A percentile compares a stretch with the other conserved stretches of the same genome.
These are phyloP conservation scores for Hydriomena furcata DNA, from an alignment of 2,888 invertebrate genomes.

Conservation along the genomic window DNA sequence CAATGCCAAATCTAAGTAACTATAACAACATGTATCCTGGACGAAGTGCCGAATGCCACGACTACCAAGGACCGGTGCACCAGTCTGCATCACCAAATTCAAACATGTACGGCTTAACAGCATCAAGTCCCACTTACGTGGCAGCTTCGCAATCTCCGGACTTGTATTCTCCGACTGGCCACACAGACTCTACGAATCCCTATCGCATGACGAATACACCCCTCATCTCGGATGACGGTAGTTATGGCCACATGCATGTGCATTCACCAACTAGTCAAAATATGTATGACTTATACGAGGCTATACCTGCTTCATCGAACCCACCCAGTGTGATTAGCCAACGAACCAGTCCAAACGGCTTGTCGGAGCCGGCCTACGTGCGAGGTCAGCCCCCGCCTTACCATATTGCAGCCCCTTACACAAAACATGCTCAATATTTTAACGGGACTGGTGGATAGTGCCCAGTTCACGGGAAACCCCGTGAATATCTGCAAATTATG, in stretches of 20 bases:
- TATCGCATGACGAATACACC: slow-evolving; percentile 79
- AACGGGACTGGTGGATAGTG: slow-evolving; percentile 80
- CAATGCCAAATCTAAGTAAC: slow-evolving; percentile 77
- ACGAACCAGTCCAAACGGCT: slow-evolving; percentile 68
- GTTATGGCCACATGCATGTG: slow-evolving; percentile 73
- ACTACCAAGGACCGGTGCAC: slow-evolving; percentile 58
- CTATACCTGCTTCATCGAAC: slow-evolving; percentile 68
- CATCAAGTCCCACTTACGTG: slow-evolving; percentile 73
- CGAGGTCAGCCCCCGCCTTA: slow-evolving; percentile 89
- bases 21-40: slow-evolving; percentile 63
- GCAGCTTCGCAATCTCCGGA: slow-evolving; percentile 72
- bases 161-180: slow-evolving; percentile 76
- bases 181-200: slow-evolving; percentile 77
- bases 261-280: slow-evolving; percentile 75
- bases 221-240: slow-evolving; percentile 76
- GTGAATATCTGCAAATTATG: slow-evolving; percentile 44
- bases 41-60: slow-evolving; percentile 57
- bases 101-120: slow-evolving; percentile 64
- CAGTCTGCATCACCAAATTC: slow-evolving; percentile 63
- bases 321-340: slow-evolving; percentile 68
- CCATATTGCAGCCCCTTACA: slow-evolving; percentile 92
- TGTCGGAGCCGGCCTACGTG: slow-evolving; percentile 64
- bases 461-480: slow-evolving; percentile 47
- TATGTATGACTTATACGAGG: slow-evolving; percentile 77
- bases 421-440: slow-evolving; percentile 89